Conservation (phyloP, 2,888 invertebrate genomes). For the Cremastinae sp. region DNA sequence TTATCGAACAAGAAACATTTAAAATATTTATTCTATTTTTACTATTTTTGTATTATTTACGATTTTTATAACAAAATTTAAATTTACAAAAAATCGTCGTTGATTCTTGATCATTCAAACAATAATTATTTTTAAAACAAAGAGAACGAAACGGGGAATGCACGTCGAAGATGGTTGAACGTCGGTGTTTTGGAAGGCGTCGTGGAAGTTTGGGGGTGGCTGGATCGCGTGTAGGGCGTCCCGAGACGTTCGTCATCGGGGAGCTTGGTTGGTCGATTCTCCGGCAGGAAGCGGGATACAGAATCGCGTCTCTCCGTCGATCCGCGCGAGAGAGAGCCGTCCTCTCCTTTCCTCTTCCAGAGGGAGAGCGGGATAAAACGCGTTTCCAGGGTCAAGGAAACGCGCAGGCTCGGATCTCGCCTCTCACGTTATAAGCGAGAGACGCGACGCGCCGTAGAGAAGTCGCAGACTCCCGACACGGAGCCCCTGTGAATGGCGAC, state of each 20-base stretch:
- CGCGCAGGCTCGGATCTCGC: constrained; percentile 72
- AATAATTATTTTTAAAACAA: background rate
- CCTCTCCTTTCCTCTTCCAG: constrained; percentile 66
- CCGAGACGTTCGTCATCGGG: constrained; percentile 78
- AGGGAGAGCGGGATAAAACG: constrained; percentile 64
- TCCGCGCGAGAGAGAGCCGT: constrained; percentile 26
- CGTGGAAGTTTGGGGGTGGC: constrained; percentile 73
- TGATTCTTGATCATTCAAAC: too few species aligned
- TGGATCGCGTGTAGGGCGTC: constrained; percentile 76
- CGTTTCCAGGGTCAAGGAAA: constrained; percentile 75
- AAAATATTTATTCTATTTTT: too few species aligned
- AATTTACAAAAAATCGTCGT: too few species aligned
- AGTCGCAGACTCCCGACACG: constrained; percentile 74
- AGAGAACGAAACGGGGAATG: constrained; percentile 51
- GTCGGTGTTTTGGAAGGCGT: constrained; percentile 68
- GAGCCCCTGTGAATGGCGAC: constrained; percentile 78
- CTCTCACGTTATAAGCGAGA: constrained; percentile 30
- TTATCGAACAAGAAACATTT: too few species aligned
- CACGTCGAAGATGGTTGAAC: constrained; percentile 58
- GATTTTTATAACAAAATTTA: too few species aligned
- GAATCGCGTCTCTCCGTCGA: background rate
- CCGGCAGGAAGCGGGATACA: constrained; percentile 44
- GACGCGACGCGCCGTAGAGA: constrained; percentile 32
- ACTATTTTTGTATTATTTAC: too few species aligned
- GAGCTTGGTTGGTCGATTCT: constrained; percentile 72